Evolutionary conservation across 2,797 vertebrate species (phyloP).

Genomic region (Epinephelus malabaricus): DNA sequence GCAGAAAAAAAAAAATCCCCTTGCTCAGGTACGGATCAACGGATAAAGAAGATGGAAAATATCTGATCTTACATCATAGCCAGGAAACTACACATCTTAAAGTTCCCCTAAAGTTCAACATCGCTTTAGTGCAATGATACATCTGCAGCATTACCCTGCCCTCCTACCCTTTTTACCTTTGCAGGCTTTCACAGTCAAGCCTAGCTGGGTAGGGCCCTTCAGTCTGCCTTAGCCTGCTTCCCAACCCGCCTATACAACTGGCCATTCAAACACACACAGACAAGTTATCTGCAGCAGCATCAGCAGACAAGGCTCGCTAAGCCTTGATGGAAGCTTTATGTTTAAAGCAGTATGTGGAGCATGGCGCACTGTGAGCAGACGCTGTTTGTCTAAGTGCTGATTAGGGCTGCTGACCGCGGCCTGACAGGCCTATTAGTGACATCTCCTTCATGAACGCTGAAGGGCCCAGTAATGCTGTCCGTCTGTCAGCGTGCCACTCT

Average conservation of each 20-base stretch:
- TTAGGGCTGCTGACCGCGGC: constrained; percentile 67
- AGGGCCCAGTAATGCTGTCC: constrained; percentile 48
- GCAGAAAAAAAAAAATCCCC: constrained; percentile 11
- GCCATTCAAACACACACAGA: constrained; percentile 2
- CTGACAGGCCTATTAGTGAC: constrained; percentile 76
- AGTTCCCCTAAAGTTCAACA: constrained; percentile 57
- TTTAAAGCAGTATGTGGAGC: constrained; percentile 47
- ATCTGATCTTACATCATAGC: constrained; percentile 46
- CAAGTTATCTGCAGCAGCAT: constrained; percentile 27
- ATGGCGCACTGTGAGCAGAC: constrained; percentile 46
- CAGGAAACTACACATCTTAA: constrained; percentile 42
- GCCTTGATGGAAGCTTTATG: constrained; percentile 58
- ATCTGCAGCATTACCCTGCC: constrained; percentile 11
- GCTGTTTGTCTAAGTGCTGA: constrained; percentile 78
- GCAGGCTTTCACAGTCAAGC: constrained; percentile 30
- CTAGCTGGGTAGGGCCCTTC: constrained; percentile 34
- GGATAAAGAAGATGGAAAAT: constrained; percentile 49
- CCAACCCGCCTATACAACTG: constrained; percentile 18
- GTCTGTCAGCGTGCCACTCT: constrained; percentile 44
- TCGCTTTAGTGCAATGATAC: constrained; percentile 42
- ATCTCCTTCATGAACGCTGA: constrained; percentile 69
- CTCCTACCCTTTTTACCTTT: constrained; percentile 16
- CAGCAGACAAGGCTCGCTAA: constrained; percentile 45
- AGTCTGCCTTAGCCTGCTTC: constrained; percentile 52
- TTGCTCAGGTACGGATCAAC: constrained; percentile 49